Base-by-base conservation (phyloP, 2,113 vertebrate genomes). In the Ifrita kowaldi region DNA sequence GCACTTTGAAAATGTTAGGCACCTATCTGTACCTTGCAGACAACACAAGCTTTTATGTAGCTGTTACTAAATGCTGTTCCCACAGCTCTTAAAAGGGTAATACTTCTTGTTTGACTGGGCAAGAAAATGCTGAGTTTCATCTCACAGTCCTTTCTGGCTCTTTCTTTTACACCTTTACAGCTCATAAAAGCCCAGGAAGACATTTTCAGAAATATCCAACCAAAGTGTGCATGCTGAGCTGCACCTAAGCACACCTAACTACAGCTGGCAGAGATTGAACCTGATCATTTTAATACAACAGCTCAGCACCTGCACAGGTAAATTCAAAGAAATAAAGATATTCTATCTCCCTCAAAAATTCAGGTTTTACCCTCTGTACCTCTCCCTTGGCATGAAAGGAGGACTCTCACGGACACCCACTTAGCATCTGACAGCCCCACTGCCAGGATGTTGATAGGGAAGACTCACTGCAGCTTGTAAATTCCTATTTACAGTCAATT, bases 111-210 rank as follows among this genome's bases (percentile, higher is more conserved):
- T 11, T 92, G 88, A 88, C 75, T 69, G 37, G 44, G 56, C 60
- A 92, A 73, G 71, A 91, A 95, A 92, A 84, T 42, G 89, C 87
- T 73, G 81, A 87, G 41, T 87, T 95, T 91, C 73, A 91, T 32
- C 49, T 75, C 8, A 2, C 49, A 89, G 73, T 68, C 53, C 60
- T 56, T 91, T 46, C 89, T 87, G 65, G 20, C 33, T 89, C 44
- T 89, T 80, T 78, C 55, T 70, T 95, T 89, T 49, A 89, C 44
- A 64, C 57, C 44, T 90, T 79, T 60, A 30, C 41, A 50, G 30
- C 56, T 84, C 80, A 44, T 84, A 90, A 92, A 95, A 95, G 69
- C 33, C 70, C 59, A 33, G 52, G 39, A 86, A 93, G 35, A n/a
- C 35, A 53, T 60, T 60, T 86, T 84, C 23, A 69, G 77, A 82